phyloP scores from a whole-genome alignment of 2,888 invertebrate species.

The Amiota mariae region DNA sequence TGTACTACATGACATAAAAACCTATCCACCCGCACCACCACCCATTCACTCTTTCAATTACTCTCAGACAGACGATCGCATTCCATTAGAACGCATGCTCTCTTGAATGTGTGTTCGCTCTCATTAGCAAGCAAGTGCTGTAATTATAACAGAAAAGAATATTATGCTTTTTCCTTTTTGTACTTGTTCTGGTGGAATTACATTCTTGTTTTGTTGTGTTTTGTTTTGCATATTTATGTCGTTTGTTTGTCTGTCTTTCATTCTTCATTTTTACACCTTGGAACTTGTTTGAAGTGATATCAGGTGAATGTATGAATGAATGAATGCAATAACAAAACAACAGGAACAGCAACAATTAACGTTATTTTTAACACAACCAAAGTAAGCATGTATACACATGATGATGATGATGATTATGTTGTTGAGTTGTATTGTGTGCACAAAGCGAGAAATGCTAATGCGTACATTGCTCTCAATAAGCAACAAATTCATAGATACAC shows the following conservation, averaged over 20 bases:
- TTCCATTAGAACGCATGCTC: too few relatives aligned
- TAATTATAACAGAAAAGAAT: too few relatives aligned
- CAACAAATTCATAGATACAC: slow-evolving; percentile 51
- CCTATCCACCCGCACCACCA: too few relatives aligned
- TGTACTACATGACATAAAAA: too few relatives aligned
- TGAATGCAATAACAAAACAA: neutral
- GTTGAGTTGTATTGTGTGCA: slow-evolving; percentile 41
- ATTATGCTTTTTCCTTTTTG: slow-evolving; percentile 36
- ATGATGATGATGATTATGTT: too few relatives aligned
- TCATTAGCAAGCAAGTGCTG: too few relatives aligned
- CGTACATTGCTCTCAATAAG: slow-evolving; percentile 65
- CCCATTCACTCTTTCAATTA: too few relatives aligned
- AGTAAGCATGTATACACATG: too few relatives aligned
- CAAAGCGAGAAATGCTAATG: slow-evolving; percentile 57
- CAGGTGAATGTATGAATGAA: slow-evolving; percentile 9
- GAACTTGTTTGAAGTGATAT: slow-evolving; percentile 43
- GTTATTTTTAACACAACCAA: neutral
- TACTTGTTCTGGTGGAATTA: slow-evolving; percentile 24
- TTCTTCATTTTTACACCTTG: slow-evolving; percentile 33
- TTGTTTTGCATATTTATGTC: slow-evolving; percentile 27
- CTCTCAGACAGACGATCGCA: too few relatives aligned
- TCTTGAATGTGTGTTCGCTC: too few relatives aligned
- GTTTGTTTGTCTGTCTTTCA: slow-evolving; percentile 34
- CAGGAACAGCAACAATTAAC: slow-evolving; percentile 8
- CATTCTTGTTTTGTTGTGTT: slow-evolving; percentile 19